Base-by-base conservation (phyloP, 2,113 vertebrate species). In the Paraplagusia blochii region DNA sequence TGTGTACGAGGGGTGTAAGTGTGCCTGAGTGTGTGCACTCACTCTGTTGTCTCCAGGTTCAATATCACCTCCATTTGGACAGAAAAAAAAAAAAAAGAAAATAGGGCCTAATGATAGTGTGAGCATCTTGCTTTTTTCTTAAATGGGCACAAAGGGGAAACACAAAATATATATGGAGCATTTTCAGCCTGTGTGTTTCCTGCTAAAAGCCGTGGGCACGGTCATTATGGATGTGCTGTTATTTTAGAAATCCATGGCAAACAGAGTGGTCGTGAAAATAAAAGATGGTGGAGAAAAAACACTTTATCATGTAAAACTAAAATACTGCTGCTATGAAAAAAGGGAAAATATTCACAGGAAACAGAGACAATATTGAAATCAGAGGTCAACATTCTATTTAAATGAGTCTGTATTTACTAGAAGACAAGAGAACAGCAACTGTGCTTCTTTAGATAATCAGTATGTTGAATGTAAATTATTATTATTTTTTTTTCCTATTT, bases 221-320 rank as follows among this genome's bases (percentile, higher is more conserved):
- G 53, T 63, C 46, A 55, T 59, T 62, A 80, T 67, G 69, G 76
- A 74, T 62, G 69, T 64, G 64, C 64, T 57, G 63, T 63, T 63
- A 69, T 80, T 74, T 73, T 69, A 66, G 79, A 74, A 64, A 52
- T 40, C 10, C 1, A 19, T 40, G 43, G 80, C 65, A 67, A 79
- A 83, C 70, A 83, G 76, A 76, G 77, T 79, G 73, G 77, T 76
- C 73, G 75, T 82, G 81, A 77, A 84, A 82, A 82, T 71, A 62
- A 79, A 75, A 56, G 42, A 58, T 46, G 71, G 15, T 17, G 14
- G 22, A 50, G 61, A 72, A 60, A n/a, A 76, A 74, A 36, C 66
- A 49, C 67, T 66, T 66, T 63, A 81, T 73, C 65, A 53, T 53
- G 63, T 63, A 33, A 29, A 56, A 8, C 9, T 60, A 65, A 59